Conservation (phyloP, 2,888 invertebrate species). For the Ectemnius lituratus region DNA sequence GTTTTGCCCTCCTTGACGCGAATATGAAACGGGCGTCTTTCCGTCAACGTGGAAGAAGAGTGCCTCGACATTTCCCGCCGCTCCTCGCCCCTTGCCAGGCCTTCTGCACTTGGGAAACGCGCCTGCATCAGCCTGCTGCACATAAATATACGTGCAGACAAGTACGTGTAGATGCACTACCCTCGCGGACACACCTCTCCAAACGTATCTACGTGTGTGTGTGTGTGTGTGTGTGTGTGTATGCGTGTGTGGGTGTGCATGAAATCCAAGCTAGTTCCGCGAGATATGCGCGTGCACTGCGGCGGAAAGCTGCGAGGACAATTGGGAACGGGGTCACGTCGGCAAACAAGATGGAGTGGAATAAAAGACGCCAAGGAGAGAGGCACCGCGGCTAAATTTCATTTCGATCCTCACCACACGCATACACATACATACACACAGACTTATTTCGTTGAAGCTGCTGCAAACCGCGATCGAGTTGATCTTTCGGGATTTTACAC, state of each 20-base stretch:
- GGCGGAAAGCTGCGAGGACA: slow-evolving; percentile 49
- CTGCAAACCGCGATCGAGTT: too few species aligned
- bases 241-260: slow-evolving; percentile 25
- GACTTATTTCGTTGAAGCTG: too few species aligned
- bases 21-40: slow-evolving; percentile 42
- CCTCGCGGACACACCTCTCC: neutral
- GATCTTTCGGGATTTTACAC: too few species aligned
- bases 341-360: slow-evolving; percentile 46
- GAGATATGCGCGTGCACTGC: slow-evolving; percentile 43
- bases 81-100: slow-evolving; percentile 13
- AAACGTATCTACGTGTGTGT: too few species aligned
- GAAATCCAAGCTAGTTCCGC: slow-evolving; percentile 39
- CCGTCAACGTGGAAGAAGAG: slow-evolving; percentile 20
- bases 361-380: slow-evolving; percentile 37
- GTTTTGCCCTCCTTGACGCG: slow-evolving; percentile 16
- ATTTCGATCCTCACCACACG: slow-evolving; percentile 20
- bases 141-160: too few species aligned
- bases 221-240: neutral
- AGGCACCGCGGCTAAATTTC: slow-evolving; percentile 39
- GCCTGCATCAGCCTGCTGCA: too few species aligned
- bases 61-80: slow-evolving; percentile 9
- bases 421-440: too few species aligned
- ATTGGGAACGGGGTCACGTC: slow-evolving; percentile 53
- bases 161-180: neutral
- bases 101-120: slow-evolving; percentile 11